These are phyloP conservation scores for Gnathonemus longibarbis DNA, from an alignment of 2,113 vertebrate genomes.

Conservation along the genomic window DNA sequence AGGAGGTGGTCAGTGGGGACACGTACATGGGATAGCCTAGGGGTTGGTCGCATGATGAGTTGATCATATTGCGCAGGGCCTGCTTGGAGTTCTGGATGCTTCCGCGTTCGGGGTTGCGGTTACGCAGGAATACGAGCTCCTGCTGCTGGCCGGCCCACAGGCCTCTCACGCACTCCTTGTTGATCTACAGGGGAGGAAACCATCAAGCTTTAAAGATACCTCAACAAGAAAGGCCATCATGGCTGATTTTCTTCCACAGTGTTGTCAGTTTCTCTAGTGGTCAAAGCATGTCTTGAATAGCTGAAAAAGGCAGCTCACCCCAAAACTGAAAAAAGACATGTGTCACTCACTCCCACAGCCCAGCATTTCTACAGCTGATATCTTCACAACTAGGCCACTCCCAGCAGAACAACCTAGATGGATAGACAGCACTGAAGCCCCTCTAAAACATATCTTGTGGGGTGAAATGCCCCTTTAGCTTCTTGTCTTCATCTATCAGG, in stretches of 20 bases:
- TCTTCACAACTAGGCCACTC: neutral
- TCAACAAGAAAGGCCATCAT: neutral
- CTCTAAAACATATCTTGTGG: neutral
- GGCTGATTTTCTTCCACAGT: neutral
- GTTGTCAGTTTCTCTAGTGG: neutral
- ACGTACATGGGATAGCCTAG: conserved; percentile 98
- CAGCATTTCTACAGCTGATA: too few relatives aligned
- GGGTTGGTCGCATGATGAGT: conserved; percentile 95
- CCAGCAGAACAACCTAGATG: neutral
- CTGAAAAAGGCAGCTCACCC: neutral
- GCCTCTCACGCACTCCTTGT: conserved; percentile 91
- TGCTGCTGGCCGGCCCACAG: conserved; percentile 97
- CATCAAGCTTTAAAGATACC: neutral
- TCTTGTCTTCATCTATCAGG: neutral
- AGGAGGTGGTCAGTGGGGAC: conserved; percentile 91
- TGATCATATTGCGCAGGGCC: conserved; percentile 91
- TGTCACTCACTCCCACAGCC: neutral
- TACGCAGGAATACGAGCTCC: conserved; percentile 90
- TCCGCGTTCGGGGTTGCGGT: conserved; percentile 89
- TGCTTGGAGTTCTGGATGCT: conserved; percentile 99
- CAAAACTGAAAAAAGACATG: neutral
- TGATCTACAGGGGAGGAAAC: conserved; percentile 66
- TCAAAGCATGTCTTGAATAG: neutral
- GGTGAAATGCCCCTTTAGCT: neutral
- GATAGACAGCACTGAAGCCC: neutral